Evolutionary conservation across 2,888 invertebrate species (phyloP).

Genomic region (Drosophila stalkeri): DNA sequence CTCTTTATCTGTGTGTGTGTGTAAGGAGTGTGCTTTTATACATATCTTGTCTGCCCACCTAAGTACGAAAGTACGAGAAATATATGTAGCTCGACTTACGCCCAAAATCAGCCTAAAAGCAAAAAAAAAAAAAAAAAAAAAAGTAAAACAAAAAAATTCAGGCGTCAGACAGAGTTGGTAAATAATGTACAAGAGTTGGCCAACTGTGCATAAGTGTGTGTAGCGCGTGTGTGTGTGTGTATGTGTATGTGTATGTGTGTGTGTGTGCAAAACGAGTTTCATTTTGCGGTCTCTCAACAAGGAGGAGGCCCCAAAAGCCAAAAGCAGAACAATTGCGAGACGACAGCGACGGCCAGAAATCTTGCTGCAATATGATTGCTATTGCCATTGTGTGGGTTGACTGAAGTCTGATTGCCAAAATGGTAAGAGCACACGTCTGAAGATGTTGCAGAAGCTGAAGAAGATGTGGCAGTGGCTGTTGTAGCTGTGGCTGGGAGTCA

Average conservation of each 20-base stretch:
- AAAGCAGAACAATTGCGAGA: slow-evolving; percentile 74
- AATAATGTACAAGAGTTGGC: slow-evolving; percentile 58
- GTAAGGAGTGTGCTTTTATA: slow-evolving; percentile 28
- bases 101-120: slow-evolving; percentile 68
- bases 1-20: slow-evolving; percentile 1
- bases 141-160: slow-evolving; percentile 31
- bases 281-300: slow-evolving; percentile 63
- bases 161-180: slow-evolving; percentile 58
- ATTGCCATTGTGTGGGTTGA: slow-evolving; percentile 68
- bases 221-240: slow-evolving; percentile 16
- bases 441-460: slow-evolving; percentile 48
- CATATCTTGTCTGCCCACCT: slow-evolving; percentile 64
- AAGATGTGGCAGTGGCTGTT: slow-evolving; percentile 14
- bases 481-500: slow-evolving; percentile 18
- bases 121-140: slow-evolving; percentile 31
- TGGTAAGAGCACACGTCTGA: slow-evolving; percentile 64
- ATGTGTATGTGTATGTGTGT: slow-evolving; percentile 25
- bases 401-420: slow-evolving; percentile 75
- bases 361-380: slow-evolving; percentile 69
- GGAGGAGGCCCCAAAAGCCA: slow-evolving; percentile 63
- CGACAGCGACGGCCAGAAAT: slow-evolving; percentile 60
- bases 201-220: slow-evolving; percentile 33
- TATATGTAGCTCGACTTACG: slow-evolving; percentile 56
- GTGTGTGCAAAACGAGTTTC: slow-evolving; percentile 66
- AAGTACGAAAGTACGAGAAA: slow-evolving; percentile 26